Evolutionary conservation across 53 echinoderm and acorn worm genomes (phyloP).

Genomic region (Mesocentrotus franciscanus): DNA sequence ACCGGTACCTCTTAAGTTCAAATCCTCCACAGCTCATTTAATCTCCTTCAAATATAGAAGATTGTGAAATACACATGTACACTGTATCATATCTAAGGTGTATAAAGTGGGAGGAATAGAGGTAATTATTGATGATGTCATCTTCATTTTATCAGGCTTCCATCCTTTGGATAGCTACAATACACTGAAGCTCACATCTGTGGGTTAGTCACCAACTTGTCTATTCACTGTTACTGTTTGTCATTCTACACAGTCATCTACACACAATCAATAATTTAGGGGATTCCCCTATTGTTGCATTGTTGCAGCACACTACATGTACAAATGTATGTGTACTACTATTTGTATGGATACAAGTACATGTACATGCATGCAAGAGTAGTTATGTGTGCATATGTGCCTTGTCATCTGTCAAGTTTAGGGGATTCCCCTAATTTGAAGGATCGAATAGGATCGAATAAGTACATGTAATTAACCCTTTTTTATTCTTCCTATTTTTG

Average conservation of each 20-base stretch:
- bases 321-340: not conserved
- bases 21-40: not conserved
- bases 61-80: too few species aligned
- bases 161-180: not conserved
- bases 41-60: not conserved
- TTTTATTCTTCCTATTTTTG: not conserved
- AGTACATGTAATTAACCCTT: not conserved
- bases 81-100: not conserved
- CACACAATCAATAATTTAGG: constrained; percentile 19
- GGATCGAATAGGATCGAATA: not conserved
- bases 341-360: not conserved
- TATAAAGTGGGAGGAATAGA: not conserved
- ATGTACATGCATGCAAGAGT: too few species aligned
- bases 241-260: not conserved
- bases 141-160: not conserved
- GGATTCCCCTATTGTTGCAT: not conserved
- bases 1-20: too few species aligned
- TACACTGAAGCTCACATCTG: not conserved
- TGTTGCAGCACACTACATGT: not conserved
- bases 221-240: not conserved
- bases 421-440: not conserved
- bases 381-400: not conserved
- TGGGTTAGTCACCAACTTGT: not conserved
- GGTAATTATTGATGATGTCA: not conserved
- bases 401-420: not conserved